Percentiles rank a stretch among this genome's conserved stretches.
Evolutionary conservation across 2,113 vertebrate genomes (phyloP).

Genomic region (Himantopus leucocephalus): DNA sequence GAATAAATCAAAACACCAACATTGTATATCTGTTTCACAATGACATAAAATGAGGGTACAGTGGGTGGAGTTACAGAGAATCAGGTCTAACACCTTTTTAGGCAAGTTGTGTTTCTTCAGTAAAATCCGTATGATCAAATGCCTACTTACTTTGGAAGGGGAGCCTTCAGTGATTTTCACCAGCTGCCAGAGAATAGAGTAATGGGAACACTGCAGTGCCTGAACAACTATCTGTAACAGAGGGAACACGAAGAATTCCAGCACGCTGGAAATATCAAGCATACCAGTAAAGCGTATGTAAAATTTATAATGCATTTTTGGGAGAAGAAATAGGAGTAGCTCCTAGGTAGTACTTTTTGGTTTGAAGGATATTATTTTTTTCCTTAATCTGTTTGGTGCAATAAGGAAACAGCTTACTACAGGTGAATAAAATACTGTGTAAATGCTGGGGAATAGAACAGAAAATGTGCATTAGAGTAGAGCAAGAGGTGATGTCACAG

Average conservation of each 20-base stretch:
- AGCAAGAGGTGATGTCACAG: neutral
- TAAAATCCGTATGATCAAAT: neutral
- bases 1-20: neutral
- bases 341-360: neutral
- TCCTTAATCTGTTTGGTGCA: neutral
- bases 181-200: constrained; percentile 99
- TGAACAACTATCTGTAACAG: constrained; percentile 92
- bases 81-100: neutral
- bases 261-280: neutral
- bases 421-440: neutral
- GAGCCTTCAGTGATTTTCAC: constrained; percentile 97
- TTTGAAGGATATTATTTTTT: neutral
- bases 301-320: neutral
- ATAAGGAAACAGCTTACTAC: neutral
- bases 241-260: constrained; percentile 21
- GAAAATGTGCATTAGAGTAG: neutral
- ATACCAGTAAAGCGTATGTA: neutral
- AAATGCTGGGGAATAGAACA: neutral
- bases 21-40: neutral
- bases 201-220: constrained; percentile 98
- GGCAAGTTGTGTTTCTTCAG: neutral
- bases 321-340: neutral
- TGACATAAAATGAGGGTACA: neutral
- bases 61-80: neutral
- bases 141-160: constrained; percentile 90